A percentile compares a stretch with the other conserved stretches of the same genome.
Conservation (phyloP, 2,797 vertebrate species). For the Sebastiscus albofasciatus region DNA sequence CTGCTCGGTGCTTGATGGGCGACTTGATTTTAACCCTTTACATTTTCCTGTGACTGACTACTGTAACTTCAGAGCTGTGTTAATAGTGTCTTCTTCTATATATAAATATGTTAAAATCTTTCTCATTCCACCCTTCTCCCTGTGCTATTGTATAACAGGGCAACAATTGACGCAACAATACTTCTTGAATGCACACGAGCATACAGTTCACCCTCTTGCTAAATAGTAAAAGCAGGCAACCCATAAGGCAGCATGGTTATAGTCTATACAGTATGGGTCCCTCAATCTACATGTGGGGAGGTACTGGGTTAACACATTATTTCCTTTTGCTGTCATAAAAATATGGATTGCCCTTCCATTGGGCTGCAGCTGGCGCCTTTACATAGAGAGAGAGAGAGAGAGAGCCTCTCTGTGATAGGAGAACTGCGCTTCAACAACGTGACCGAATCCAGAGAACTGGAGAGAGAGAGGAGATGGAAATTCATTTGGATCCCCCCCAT, state of each 20-base stretch:
- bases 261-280: background rate
- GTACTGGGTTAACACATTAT: conserved; percentile 34
- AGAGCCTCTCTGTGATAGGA: background rate
- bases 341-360: conserved; percentile 43
- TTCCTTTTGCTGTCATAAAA: conserved; percentile 52
- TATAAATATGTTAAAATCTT: conserved; percentile 5
- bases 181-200: background rate
- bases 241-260: background rate
- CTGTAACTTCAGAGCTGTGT: background rate
- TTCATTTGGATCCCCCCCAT: conserved; percentile 78
- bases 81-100: conserved; percentile 10
- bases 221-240: background rate
- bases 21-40: conserved; percentile 18
- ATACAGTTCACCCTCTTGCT: background rate
- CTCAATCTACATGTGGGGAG: conserved; percentile 13
- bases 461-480: conserved; percentile 59
- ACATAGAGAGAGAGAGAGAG: background rate
- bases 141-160: background rate
- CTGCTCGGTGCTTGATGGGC: background rate
- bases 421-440: conserved; percentile 78
- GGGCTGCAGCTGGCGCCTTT: conserved; percentile 50
- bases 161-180: background rate
- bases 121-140: background rate
- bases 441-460: conserved; percentile 72
- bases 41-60: background rate